phyloP scores from a whole-genome alignment of 2,797 vertebrate species.

The Stomatorhinus walkeri region DNA sequence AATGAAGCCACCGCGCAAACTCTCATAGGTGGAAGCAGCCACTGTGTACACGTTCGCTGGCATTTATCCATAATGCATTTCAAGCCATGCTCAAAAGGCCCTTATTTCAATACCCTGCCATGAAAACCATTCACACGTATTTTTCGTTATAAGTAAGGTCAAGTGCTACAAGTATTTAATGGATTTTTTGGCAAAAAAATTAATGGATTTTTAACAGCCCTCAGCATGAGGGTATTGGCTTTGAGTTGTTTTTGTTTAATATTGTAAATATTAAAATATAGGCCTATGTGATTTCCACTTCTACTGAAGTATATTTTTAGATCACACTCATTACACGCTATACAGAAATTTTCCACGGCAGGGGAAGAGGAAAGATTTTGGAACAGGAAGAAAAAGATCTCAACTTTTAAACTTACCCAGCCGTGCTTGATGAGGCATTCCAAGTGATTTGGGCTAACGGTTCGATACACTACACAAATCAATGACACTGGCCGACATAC shows the following conservation, averaged over 20 bases:
- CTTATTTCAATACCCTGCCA: not conserved
- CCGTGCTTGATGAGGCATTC: not conserved
- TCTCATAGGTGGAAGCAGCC: not conserved
- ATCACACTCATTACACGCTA: not conserved
- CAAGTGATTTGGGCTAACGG: not conserved
- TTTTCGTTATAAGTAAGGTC: not conserved
- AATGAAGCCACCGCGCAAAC: not conserved
- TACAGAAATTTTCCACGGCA: not conserved
- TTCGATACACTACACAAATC: not conserved
- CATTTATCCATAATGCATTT: conserved; percentile 1
- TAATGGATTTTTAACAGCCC: not conserved
- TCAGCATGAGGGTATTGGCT: not conserved
- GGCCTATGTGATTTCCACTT: not conserved
- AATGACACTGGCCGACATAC: not conserved
- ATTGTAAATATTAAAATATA: not conserved
- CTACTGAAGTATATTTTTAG: not conserved
- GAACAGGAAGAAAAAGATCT: not conserved
- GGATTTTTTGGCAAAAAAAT: not conserved
- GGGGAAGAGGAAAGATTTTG: not conserved
- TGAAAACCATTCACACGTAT: not conserved
- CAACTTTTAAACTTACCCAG: not conserved
- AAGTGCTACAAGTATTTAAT: not conserved
- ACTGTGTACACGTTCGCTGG: not conserved
- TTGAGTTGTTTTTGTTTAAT: not conserved
- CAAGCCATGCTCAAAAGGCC: not conserved